Base-by-base conservation (phyloP, 2,113 vertebrate species). In the Butastur rufipennis region DNA sequence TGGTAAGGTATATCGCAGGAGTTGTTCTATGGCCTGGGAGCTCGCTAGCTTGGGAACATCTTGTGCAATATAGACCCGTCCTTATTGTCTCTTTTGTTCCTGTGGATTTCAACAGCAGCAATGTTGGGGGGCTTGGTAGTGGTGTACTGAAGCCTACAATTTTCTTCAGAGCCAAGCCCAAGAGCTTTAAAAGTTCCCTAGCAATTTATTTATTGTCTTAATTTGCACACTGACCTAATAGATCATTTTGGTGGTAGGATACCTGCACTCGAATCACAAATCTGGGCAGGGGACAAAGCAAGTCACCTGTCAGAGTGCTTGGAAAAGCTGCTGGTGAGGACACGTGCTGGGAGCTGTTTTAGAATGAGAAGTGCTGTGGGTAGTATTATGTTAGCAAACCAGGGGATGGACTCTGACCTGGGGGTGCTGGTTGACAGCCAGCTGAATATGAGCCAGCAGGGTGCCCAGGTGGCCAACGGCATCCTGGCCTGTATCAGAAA, bases 111-210 rank as follows among this genome's bases (percentile, higher is more conserved):
- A 65, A 62, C 13, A 81, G 5, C 22, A 7, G 0, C 20, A 48
- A 0, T 13, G 12, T 0, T 23, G 7, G 9, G 3, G 13, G 5
- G 10, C 0, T 65, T 65, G 11, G 4, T 50, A 27, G 14, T 38
- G 17, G 9, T 62, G 3, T 53, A 36, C 45, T 42, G 38, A 56
- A 83, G 47, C 12, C 18, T 58, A 43, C 31, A 40, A 2, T n/a
- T 70, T 62, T 16, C 52, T 77, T 72, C 34, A 72, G 38, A 82
- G 32, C 2, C 34, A 53, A 81, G 12, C 11, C 36, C 8, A 38
- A 42, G 6, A 61, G 16, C 36, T 71, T 86, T 8, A 34, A 12
- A 75, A 58, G 10, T n/a, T 63, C 21, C 15, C 5, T 52, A 58
- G 38, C 7, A 68, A 67, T 67, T 75, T n/a, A 45, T 71, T 80